Evolutionary conservation across 1,140 invertebrate genomes (phyloP).

Genomic region (Theocolax elegans): DNA sequence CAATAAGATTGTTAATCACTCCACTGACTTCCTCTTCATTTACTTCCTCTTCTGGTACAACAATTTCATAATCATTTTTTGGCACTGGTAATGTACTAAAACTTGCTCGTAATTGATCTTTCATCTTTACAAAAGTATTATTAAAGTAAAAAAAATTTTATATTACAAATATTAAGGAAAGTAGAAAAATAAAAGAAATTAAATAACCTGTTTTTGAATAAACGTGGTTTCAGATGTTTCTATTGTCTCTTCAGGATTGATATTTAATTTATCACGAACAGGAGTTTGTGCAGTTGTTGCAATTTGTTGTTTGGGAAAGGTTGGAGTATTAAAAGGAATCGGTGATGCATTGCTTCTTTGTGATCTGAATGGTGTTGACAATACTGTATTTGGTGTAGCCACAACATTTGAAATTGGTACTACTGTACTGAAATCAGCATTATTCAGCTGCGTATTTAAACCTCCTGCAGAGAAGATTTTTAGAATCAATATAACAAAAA

Average conservation of each 20-base stretch:
- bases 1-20: slow-evolving; percentile 66
- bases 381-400: slow-evolving; percentile 94
- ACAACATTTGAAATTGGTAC: slow-evolving; percentile 79
- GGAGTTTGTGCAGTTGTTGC: slow-evolving; percentile 70
- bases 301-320: slow-evolving; percentile 55
- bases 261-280: slow-evolving; percentile 93
- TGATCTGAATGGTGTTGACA: slow-evolving; percentile 91
- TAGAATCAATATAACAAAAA: slow-evolving; percentile 41
- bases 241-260: slow-evolving; percentile 88
- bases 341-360: slow-evolving; percentile 63
- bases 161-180: too few relatives aligned
- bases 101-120: slow-evolving; percentile 80
- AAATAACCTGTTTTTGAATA: slow-evolving; percentile 75
- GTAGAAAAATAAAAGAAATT: too few relatives aligned
- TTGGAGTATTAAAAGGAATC: slow-evolving; percentile 62
- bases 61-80: slow-evolving; percentile 98
- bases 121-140: slow-evolving; percentile 63
- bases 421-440: slow-evolving; percentile 88
- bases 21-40: slow-evolving; percentile 67
- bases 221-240: slow-evolving; percentile 76
- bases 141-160: background rate
- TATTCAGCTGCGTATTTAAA: slow-evolving; percentile 90
- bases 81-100: slow-evolving; percentile 87
- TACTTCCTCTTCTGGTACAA: slow-evolving; percentile 89
- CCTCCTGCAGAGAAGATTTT: slow-evolving; percentile 70